Conservation (phyloP, 2,113 vertebrate genomes). For the Sander lucioperca region DNA sequence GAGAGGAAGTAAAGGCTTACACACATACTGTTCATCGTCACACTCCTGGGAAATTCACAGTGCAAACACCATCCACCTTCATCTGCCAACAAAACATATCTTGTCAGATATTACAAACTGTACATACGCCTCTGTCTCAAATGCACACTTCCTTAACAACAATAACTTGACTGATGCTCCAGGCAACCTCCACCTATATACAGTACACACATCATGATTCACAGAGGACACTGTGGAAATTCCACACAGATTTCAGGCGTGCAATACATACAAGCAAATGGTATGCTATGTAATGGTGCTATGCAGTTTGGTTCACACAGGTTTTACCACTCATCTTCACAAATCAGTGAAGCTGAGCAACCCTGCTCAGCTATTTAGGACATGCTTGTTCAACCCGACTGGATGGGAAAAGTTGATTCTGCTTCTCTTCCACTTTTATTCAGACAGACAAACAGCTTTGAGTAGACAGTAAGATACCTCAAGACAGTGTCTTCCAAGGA, state of each 20-base stretch:
- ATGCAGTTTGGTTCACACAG: neutral
- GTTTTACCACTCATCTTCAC: neutral
- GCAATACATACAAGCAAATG: neutral
- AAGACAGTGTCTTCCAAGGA: neutral
- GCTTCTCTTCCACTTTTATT: slow-evolving; percentile 1
- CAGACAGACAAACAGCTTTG: neutral
- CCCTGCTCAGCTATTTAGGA: slow-evolving; percentile 7
- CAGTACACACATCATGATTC: neutral
- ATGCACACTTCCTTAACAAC: slow-evolving; percentile 22
- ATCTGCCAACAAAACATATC: neutral
- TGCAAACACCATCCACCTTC: neutral
- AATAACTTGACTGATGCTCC: neutral
- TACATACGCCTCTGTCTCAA: neutral
- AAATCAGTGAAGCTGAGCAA: neutral
- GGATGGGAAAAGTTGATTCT: neutral
- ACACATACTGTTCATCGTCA: slow-evolving; percentile 5
- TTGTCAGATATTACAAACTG: neutral
- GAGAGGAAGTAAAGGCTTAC: slow-evolving; percentile 4
- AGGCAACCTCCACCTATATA: neutral
- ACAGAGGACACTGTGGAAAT: slow-evolving; percentile 1
- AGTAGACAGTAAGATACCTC: neutral
- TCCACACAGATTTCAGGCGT: neutral
- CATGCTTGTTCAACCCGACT: neutral
- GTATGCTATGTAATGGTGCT: no score
- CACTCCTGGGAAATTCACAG: slow-evolving; percentile 8